Evolutionary conservation across 2,888 invertebrate species (phyloP).

Genomic region (Agriopis marginaria): DNA sequence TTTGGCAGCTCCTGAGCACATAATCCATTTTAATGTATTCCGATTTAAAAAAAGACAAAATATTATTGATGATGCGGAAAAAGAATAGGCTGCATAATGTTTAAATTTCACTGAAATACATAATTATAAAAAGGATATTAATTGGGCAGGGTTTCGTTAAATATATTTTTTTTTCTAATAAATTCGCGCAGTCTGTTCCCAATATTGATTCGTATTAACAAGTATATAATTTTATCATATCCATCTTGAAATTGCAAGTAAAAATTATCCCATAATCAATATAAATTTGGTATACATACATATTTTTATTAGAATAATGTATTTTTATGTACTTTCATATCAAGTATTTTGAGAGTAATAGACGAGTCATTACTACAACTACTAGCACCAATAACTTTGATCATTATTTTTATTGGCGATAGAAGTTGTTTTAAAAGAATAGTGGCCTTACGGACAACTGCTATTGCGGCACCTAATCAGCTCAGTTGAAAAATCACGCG

Average conservation of each 20-base stretch:
- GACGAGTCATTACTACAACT: not conserved
- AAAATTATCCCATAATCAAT: slow-evolving; percentile 1
- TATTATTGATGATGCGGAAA: not conserved
- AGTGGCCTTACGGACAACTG: too few relatives aligned
- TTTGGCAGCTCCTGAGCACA: slow-evolving; percentile 20
- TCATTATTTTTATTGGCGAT: not conserved
- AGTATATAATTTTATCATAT: not conserved
- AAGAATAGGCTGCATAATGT: not conserved
- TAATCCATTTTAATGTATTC: not conserved
- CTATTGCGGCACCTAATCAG: too few relatives aligned
- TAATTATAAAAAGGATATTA: not conserved
- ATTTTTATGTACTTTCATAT: not conserved
- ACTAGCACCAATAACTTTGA: not conserved
- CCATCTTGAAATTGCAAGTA: slow-evolving; percentile 8
- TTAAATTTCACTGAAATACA: too few relatives aligned
- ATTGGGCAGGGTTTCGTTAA: slow-evolving; percentile 36
- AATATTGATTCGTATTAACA: slow-evolving; percentile 43
- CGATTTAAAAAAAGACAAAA: too few relatives aligned
- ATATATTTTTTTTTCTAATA: slow-evolving; percentile 58
- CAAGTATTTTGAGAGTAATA: not conserved
- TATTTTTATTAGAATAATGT: not conserved
- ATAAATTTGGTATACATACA: not conserved
- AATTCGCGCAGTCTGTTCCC: slow-evolving; percentile 68
- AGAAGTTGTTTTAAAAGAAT: not conserved
- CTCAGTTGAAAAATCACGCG: too few relatives aligned